A percentile compares a stretch with the other conserved stretches of the same genome.
These are phyloP conservation scores for Mythimna pallens DNA, from an alignment of 2,888 invertebrate species.

Conservation along the genomic window DNA sequence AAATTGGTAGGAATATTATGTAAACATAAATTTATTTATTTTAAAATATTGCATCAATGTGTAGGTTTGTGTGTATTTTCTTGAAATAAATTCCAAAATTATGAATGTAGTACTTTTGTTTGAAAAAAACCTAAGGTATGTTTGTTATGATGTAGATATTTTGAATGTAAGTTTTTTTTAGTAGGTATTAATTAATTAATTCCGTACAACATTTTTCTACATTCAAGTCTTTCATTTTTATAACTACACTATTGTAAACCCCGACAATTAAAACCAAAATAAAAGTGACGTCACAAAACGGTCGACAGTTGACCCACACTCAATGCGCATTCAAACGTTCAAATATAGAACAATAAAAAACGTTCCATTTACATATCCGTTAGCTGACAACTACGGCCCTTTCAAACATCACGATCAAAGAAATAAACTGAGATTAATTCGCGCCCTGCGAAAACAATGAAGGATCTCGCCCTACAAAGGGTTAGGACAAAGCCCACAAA, in stretches of 20 bases:
- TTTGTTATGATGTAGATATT: no score
- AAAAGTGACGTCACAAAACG: constrained; percentile 44
- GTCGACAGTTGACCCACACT: constrained; percentile 64
- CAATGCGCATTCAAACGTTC: constrained; percentile 63
- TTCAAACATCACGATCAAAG: constrained; percentile 87
- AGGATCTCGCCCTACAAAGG: constrained; percentile 80
- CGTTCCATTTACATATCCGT: constrained; percentile 84
- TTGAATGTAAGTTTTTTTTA: no score
- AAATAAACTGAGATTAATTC: constrained; percentile 89
- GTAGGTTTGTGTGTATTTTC: no score
- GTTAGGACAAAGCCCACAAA: constrained; percentile 81
- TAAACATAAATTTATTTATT: no score
- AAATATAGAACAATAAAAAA: constrained; percentile 67
- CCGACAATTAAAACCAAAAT: constrained; percentile 23
- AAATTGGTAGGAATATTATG: no score
- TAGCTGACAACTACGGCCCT: constrained; percentile 80
- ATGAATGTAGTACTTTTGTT: no score
- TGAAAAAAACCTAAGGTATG: no score
- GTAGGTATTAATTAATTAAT: neutral
- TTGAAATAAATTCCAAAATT: no score
- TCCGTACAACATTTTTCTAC: neutral
- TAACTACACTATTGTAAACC: constrained; percentile 8
- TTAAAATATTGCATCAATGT: no score
- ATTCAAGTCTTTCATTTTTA: neutral
- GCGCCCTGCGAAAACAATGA: constrained; percentile 85